Percentiles rank a stretch among this genome's conserved stretches.
Evolutionary conservation across 2,797 vertebrate genomes (phyloP).

Genomic region (Rhynchonycteris naso): DNA sequence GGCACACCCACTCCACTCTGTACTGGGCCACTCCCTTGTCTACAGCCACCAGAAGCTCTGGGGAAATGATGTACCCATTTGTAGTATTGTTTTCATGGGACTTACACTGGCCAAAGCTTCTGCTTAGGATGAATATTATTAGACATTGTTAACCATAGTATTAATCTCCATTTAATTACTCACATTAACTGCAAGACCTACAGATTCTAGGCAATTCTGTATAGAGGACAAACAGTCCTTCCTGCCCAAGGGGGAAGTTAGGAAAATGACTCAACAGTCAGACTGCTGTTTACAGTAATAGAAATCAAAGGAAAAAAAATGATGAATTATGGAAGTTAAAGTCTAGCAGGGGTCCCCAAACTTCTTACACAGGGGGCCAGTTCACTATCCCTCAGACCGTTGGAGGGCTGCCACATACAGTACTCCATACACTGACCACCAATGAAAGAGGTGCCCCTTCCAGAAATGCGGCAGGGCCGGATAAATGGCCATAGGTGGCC

Average conservation of each 20-base stretch:
- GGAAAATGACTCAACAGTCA: conserved; percentile 7
- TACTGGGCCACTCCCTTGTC: not conserved
- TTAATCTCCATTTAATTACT: conserved; percentile 1
- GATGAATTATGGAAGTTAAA: not conserved
- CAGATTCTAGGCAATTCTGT: not conserved
- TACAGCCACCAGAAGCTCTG: not conserved
- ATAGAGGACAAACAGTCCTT: not conserved
- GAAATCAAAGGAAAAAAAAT: conserved; percentile 19
- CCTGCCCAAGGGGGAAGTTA: not conserved
- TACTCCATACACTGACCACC: too few relatives aligned
- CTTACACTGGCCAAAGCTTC: not conserved
- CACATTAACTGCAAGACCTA: not conserved
- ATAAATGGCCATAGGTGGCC: too few relatives aligned
- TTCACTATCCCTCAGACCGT: too few relatives aligned
- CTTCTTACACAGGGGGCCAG: too few relatives aligned
- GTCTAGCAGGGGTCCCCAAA: too few relatives aligned
- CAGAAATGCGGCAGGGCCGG: too few relatives aligned
- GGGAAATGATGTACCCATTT: not conserved
- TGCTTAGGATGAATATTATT: not conserved
- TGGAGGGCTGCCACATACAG: too few relatives aligned
- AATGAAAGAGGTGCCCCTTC: too few relatives aligned
- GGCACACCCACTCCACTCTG: not conserved
- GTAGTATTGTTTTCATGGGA: not conserved
- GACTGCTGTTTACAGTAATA: not conserved
- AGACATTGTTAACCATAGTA: not conserved